Evolutionary conservation across 2,797 vertebrate species (phyloP), one percentile per base, ranked within the genome.

Genomic region (Chaetophractus vellerosus): DNA sequence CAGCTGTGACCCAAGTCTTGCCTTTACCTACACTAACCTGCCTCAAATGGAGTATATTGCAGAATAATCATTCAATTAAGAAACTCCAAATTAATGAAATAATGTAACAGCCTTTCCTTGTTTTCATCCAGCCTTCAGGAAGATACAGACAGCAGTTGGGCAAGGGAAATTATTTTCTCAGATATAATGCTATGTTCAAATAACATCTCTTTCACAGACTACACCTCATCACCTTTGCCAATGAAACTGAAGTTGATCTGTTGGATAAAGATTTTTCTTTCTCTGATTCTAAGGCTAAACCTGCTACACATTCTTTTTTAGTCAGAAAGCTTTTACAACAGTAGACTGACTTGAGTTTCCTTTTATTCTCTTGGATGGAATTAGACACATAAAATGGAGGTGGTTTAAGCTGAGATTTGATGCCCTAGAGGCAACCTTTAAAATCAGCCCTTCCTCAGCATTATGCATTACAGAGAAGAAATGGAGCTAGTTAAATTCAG

Each of bases 241-340:
- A 24, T 74, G 71, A 93, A 91, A 75, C 24, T 68, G 63, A 83
- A 92, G 71, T 64, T 71, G 71, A 96, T 4, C 59, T 21, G 16
- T 16, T n/a, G 41, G 79, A 57, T 59, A 75, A 84, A 79, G 33
- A 79, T 69, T 87, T 69, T 87, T 63, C 52, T 28, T 61, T 91
- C 78, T 90, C 74, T 57, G 23, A 71, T 33, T 93, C 21, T 41
- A 76, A 59, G 61, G 61, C 75, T 87, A 81, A 83, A 7, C 12
- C 61, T 63, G 33, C 64, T 80, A 28, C 36, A 14, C 2, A 28
- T 2, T 33, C 26, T 61, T 85, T 61, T 50, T 90, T n/a, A 75
- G 52, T 15, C 33, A 52, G 64, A n/a, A 79, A 36, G 2, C 36
- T 74, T n/a, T 50, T n/a, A 76, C 26, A 8, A 63, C 10, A 9